Base-by-base conservation (phyloP, 2,113 vertebrate species). In the Meriones unguiculatus region DNA sequence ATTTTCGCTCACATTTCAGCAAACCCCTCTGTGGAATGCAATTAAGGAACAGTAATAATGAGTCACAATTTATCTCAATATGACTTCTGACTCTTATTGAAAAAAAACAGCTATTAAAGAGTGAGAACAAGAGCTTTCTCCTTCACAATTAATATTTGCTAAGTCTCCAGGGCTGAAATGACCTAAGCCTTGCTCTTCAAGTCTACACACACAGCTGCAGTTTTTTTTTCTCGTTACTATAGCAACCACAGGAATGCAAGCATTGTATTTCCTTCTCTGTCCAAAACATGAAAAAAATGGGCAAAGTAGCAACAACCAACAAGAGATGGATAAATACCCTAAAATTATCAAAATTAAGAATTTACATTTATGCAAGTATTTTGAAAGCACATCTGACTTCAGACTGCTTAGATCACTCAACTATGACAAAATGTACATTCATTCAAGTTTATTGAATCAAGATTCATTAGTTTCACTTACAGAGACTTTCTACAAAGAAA, bases 101-200 rank as follows among this genome's bases (percentile, higher is more conserved):
- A 97, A 98, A 97, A 97, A 97, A 35, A 7, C 35, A 98, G 78
- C 98, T 96, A 98, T 98, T 98, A 98, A 92, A 98, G 97, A 98
- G 98, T 98, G 87, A 87, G 95, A 98, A 92, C 90, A 97, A 97
- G 91, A 99, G 99, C 98, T 99, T 99, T 98, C 98, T 99, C 98
- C 99, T 99, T 99, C 98, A 99, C 99, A 99, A 99, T 99, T 99
- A 99, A 99, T 99, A 99, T 99, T 99, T 99, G 99, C 99, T 98
- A 98, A 99, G 99, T 99, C 99, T 99, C 99, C 97, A 97, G 99
- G 98, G 99, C 98, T 98, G 98, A 99, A 99, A 99, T 99, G 99
- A 99, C 99, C 99, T 99, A 99, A 99, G 99, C 98, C 99, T 98
- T 98, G 98, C 98, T 76, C 98, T 98, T 97, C 98, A 98, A 98